A percentile compares a stretch with the other conserved stretches of the same genome.
Evolutionary conservation across 2,797 vertebrate species (phyloP).

Genomic region (Pelochelys cantorii): DNA sequence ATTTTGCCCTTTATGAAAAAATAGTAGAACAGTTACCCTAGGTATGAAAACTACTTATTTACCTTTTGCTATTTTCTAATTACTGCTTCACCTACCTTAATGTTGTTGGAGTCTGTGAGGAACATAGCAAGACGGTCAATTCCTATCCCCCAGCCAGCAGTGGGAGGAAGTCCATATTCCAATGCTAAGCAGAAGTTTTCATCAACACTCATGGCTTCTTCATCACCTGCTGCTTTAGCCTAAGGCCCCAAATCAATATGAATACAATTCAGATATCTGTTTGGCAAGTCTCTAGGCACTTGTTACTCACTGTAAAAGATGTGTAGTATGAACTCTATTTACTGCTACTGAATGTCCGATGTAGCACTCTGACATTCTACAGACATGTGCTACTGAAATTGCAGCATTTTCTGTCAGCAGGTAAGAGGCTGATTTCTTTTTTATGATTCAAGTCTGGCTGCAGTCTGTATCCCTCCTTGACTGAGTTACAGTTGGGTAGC

Average conservation of each 20-base stretch:
- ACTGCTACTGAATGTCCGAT: background rate
- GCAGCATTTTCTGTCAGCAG: background rate
- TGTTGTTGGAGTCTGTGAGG: conserved; percentile 90
- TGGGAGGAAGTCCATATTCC: conserved; percentile 91
- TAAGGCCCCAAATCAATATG: conserved; percentile 48
- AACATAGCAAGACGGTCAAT: conserved; percentile 89
- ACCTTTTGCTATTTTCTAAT: background rate
- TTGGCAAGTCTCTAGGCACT: background rate
- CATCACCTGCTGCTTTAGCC: conserved; percentile 93
- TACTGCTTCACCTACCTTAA: conserved; percentile 81
- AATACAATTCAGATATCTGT: background rate
- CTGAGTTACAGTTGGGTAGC: background rate
- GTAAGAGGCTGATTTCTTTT: background rate
- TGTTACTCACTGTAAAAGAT: background rate
- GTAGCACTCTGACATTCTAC: too few species aligned
- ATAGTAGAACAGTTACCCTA: conserved; percentile 74
- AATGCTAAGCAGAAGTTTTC: conserved; percentile 92
- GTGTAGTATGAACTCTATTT: background rate
- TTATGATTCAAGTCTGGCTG: background rate
- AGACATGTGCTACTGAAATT: background rate
- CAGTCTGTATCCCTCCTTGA: background rate
- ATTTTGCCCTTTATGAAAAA: background rate
- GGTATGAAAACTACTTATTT: background rate
- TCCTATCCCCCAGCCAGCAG: conserved; percentile 90
- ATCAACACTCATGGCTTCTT: conserved; percentile 93